Evolutionary conservation across 2,113 vertebrate genomes (phyloP).

Genomic region (Mus spicilegus): DNA sequence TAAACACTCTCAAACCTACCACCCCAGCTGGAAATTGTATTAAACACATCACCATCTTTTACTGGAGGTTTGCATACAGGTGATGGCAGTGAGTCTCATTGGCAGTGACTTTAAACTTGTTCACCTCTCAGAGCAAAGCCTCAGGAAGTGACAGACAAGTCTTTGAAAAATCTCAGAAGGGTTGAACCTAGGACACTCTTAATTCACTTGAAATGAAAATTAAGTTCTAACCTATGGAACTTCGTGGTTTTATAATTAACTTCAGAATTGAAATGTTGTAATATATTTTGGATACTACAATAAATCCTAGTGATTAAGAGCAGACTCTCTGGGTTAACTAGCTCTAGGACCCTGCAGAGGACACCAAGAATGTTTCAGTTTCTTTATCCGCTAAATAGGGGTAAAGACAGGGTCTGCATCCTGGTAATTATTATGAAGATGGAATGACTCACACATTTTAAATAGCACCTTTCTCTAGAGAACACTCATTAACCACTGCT

Average conservation of each 20-base stretch:
- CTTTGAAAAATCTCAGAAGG: neutral
- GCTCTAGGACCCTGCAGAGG: neutral
- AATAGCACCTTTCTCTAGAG: neutral
- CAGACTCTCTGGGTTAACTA: neutral
- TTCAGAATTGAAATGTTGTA: neutral
- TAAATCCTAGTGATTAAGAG: neutral
- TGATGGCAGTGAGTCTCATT: neutral
- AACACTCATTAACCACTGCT: neutral
- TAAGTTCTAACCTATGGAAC: neutral
- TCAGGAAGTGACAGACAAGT: neutral
- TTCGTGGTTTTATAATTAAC: slow-evolving; percentile 47
- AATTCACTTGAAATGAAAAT: neutral
- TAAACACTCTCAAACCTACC: neutral
- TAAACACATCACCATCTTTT: neutral
- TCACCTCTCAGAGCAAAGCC: neutral
- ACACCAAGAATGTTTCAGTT: neutral
- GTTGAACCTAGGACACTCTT: neutral
- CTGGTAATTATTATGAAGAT: neutral
- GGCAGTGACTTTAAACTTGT: neutral
- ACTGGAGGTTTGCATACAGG: neutral
- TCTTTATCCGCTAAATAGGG: neutral
- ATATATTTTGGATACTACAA: neutral
- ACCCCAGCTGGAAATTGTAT: neutral
- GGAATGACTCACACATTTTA: neutral
- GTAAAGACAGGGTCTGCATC: neutral